A percentile compares a stretch with the other conserved stretches of the same genome.
These are phyloP conservation scores for Chelonoidis abingdonii DNA, from an alignment of 2,113 vertebrate genomes.

Conservation along the genomic window DNA sequence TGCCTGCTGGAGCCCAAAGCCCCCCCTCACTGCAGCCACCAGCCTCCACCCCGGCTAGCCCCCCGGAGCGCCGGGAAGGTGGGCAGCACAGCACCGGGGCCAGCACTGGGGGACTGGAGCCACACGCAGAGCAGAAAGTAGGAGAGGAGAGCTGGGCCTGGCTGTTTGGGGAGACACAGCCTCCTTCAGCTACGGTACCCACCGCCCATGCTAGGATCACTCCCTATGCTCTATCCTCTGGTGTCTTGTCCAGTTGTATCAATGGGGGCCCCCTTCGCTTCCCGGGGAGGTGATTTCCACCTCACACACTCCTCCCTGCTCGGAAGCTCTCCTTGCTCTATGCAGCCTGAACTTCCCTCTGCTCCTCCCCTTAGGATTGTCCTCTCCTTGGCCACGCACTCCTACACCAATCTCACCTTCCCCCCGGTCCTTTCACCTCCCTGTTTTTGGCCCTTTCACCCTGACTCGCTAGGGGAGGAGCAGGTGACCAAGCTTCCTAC, in stretches of 20 bases:
- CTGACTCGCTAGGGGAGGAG: neutral
- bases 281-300: neutral
- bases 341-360: neutral
- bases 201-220: neutral
- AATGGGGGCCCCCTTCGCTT: neutral
- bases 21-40: no score
- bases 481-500: neutral
- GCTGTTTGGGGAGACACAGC: no score
- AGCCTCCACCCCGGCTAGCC: no score
- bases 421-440: rapidly evolving
- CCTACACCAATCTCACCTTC: rapidly evolving
- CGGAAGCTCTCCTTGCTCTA: neutral
- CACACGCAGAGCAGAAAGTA: no score
- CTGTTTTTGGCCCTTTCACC: neutral
- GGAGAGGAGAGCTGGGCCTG: no score
- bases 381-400: neutral
- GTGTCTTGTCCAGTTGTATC: neutral
- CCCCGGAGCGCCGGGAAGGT: no score
- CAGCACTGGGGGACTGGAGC: no score
- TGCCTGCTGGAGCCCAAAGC: no score
- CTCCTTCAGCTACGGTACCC: no score
- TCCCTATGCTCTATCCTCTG: neutral
- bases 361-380: neutral
- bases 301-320: no score
- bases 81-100: no score